Evolutionary conservation across 2,888 invertebrate species (phyloP).

Genomic region (Drosophila birchii): DNA sequence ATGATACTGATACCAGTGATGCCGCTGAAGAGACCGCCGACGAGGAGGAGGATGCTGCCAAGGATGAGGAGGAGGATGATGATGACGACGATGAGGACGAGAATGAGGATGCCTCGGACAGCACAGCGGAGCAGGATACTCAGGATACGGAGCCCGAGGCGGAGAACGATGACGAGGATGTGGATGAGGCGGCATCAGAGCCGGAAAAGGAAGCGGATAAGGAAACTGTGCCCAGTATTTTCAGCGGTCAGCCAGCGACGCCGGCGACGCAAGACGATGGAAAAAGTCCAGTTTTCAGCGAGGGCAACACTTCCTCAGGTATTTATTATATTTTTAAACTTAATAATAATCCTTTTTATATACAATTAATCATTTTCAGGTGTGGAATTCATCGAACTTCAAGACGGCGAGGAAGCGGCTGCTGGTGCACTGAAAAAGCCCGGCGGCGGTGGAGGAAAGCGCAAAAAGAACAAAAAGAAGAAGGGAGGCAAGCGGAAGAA

Average conservation of each 20-base stretch:
- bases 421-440: conserved; percentile 65
- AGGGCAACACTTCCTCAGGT: conserved; percentile 58
- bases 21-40: conserved; percentile 48
- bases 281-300: conserved; percentile 56
- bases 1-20: conserved; percentile 28
- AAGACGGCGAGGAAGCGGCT: conserved; percentile 60
- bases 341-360: too few relatives aligned
- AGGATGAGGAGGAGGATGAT: conserved; percentile 79
- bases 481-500: conserved; percentile 63
- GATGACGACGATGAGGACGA: conserved; percentile 30
- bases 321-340: not conserved
- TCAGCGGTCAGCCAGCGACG: conserved; percentile 19
- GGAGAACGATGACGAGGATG: conserved; percentile 42
- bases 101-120: conserved; percentile 37
- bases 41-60: conserved; percentile 65
- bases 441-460: conserved; percentile 63
- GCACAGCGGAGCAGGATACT: conserved; percentile 43
- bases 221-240: conserved; percentile 19
- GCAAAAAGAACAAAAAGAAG: conserved; percentile 71
- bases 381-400: conserved; percentile 81
- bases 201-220: conserved; percentile 56
- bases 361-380: conserved; percentile 2
- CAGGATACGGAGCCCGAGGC: conserved; percentile 71
- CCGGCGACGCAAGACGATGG: conserved; percentile 31
- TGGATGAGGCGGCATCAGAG: conserved; percentile 51